Base-by-base conservation (phyloP, 2,888 invertebrate species). In the Strigamia maritima region DNA sequence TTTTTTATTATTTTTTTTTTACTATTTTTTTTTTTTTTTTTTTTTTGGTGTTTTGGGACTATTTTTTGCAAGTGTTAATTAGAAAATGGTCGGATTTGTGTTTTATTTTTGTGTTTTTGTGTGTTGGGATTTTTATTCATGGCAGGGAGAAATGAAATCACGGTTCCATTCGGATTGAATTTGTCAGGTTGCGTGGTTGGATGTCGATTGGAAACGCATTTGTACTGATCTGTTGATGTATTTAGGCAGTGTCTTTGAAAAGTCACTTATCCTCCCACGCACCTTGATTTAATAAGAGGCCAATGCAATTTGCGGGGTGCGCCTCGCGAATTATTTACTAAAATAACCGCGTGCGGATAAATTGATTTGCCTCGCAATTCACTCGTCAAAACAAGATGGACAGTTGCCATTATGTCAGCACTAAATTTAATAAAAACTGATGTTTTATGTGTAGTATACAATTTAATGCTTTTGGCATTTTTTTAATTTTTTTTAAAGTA, bases 211-310 rank as follows among this genome's bases (percentile, higher is more conserved):
- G 28, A 14, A 7, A 12, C 70, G 28, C 70, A 24, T 70, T 70
- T 70, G 24, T n/a, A 26, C 70, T 70, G 70, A 70, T 70, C 70
- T 70, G 70, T 70, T 70, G 70, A 70, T 70, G 24, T 28, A 70
- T 28, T 70, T 70, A 70, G 24, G 28, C 24, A 70, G 28, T 70
- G 70, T n/a, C 70, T 70, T 70, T 70, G 70, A 70, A 70, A 70
- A 70, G 70, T 70, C 70, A 70, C 70, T 70, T 28, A 28, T 28
- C 24, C n/a, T 70, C 70, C 70, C 24, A 70, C 24, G 28, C 24
- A 28, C 70, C 70, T 28, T 70, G 70, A 70, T 70, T 28, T 24
- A 70, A 70, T 70, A 24, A 44, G 40, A 70, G 70, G 70, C 70
- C 70, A 70, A 70, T 70, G n/a, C 70, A 70, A 70, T 70, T 70